Percentiles rank a stretch among this genome's conserved stretches.
phyloP scores from a whole-genome alignment of 2,113 vertebrate species.

The Clarias macrocephalus region DNA sequence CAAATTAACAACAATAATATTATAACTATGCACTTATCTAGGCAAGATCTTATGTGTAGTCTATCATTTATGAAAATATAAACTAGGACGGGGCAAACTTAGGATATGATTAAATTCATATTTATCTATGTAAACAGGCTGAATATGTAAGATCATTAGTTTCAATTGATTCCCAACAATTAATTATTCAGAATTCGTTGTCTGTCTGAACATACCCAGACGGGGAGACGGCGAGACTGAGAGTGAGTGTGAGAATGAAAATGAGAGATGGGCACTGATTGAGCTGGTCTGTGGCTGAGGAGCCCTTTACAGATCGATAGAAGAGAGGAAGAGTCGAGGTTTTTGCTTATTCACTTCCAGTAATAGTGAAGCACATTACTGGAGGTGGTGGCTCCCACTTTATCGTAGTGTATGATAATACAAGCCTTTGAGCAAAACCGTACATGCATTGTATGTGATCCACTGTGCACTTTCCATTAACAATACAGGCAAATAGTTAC shows the following conservation, averaged over 20 bases:
- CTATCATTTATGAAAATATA: neutral
- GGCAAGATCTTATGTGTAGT: neutral
- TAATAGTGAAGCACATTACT: constrained; percentile 28
- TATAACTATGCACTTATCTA: neutral
- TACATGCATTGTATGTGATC: neutral
- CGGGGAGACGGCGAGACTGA: constrained; percentile 12
- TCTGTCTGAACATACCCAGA: constrained; percentile 24
- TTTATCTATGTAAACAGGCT: constrained; percentile 17
- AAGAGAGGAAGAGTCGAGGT: constrained; percentile 29
- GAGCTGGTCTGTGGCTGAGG: constrained; percentile 5
- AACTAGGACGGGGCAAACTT: neutral
- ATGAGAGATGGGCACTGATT: constrained; percentile 28
- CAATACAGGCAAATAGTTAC: neutral
- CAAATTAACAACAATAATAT: neutral
- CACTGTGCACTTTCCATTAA: too few species aligned
- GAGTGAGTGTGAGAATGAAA: neutral
- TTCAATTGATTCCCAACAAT: neutral
- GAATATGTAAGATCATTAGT: constrained; percentile 12
- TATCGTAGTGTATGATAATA: neutral
- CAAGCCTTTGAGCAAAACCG: neutral
- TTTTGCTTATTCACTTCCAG: constrained; percentile 47
- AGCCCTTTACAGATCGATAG: constrained; percentile 42
- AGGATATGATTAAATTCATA: neutral
- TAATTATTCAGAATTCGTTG: constrained; percentile 30
- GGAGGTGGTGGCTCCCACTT: constrained; percentile 8